These are phyloP conservation scores for Umimayanthus chanpuru DNA, from an alignment of 92 coral and sea anemone genomes.

Conservation along the genomic window DNA sequence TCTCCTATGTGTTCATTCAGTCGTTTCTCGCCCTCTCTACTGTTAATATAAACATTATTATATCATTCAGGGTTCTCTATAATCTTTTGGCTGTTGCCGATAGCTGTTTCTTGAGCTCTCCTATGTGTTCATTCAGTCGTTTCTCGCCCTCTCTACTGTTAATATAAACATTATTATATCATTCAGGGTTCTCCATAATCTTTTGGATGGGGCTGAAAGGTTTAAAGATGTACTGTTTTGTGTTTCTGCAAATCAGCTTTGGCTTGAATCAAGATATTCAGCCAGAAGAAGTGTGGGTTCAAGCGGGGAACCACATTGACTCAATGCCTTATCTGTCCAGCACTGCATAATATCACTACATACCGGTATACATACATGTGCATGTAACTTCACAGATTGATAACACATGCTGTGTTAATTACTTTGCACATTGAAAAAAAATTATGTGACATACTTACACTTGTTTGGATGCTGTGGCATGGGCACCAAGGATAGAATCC, in stretches of 20 bases:
- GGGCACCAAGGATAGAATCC: conserved; percentile 88
- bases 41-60: neutral
- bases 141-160: conserved; percentile 88
- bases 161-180: neutral
- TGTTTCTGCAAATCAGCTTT: no score
- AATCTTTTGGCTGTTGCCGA: conserved; percentile 62
- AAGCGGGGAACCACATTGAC: no score
- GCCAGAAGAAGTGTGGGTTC: no score
- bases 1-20: conserved; percentile 82
- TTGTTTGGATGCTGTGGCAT: conserved; percentile 92
- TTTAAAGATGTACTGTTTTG: no score
- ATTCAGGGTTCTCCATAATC: no score
- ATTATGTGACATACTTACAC: conserved; percentile 60
- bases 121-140: conserved; percentile 82
- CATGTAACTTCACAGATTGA: neutral
- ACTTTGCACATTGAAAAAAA: neutral
- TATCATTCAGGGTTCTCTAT: neutral
- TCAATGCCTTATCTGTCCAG: no score
- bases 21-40: conserved; percentile 90
- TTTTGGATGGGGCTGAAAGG: no score
- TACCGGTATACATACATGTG: no score
- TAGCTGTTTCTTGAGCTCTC: conserved; percentile 84
- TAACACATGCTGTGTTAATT: no score
- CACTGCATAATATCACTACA: no score
- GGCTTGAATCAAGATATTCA: no score